Evolutionary conservation across 2,888 invertebrate species (phyloP).

Genomic region (Seira ritae): DNA sequence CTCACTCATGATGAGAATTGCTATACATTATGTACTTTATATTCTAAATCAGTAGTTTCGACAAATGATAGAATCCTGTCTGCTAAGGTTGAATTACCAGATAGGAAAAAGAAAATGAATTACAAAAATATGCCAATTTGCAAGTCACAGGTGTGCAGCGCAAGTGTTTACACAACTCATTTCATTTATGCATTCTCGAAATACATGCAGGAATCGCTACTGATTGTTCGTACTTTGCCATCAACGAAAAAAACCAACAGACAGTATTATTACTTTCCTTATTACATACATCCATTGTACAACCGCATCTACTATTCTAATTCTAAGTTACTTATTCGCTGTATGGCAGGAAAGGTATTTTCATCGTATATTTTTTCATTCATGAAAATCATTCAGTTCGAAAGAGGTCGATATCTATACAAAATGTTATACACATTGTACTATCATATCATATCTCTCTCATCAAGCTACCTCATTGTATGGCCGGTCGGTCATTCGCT

Average conservation of each 20-base stretch:
- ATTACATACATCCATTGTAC: no score
- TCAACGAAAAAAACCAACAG: no score
- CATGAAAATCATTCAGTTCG: slow-evolving; percentile 40
- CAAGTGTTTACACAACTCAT: slow-evolving; percentile 42
- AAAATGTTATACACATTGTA: no score
- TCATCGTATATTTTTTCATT: slow-evolving; percentile 35
- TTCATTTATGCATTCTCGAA: not conserved
- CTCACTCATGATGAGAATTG: not conserved
- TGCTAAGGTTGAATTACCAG: not conserved
- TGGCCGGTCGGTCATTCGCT: slow-evolving; percentile 32
- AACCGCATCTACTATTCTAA: not conserved
- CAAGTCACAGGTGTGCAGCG: slow-evolving; percentile 29
- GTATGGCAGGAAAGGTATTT: no score
- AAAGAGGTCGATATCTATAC: slow-evolving; percentile 41
- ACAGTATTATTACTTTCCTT: no score
- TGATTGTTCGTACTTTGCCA: not conserved
- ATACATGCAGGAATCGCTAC: not conserved
- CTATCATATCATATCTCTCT: no score
- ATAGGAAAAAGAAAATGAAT: not conserved
- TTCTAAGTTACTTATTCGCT: not conserved
- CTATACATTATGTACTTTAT: no score
- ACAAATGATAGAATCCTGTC: slow-evolving; percentile 33
- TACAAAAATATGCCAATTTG: slow-evolving; percentile 11
- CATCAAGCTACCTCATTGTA: slow-evolving; percentile 5
- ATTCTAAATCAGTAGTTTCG: slow-evolving; percentile 12